Evolutionary conservation across 2,113 vertebrate genomes (phyloP), one percentile per base, ranked within the genome.

Genomic region (Anser cygnoides): DNA sequence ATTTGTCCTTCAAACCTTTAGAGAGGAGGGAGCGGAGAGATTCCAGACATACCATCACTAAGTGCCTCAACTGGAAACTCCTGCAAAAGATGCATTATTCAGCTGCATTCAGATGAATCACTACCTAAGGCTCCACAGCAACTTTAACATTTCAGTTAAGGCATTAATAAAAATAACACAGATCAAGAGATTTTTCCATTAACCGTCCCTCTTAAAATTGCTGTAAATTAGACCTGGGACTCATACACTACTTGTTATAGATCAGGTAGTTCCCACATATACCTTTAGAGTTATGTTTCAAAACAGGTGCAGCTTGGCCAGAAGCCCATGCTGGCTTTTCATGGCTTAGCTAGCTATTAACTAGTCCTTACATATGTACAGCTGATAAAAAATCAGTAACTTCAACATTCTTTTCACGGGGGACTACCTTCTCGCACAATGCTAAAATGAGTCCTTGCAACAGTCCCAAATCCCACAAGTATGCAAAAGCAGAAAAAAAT

Each of bases 21-120:
- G 58, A 87, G 39, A 93, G 58, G 58, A 91, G 70, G 75, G 88
- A 87, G 87, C 2, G 3, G 84, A 54, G 54, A 83, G 85, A 96
- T 92, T 94, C 96, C 95, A 95, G 54, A 54, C 90, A 94, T 95
- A 66, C 82, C 82, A 80, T 50, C 59, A 73, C 8, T 0, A 0
- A 95, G 79, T 70, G 44, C 63, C 76, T 93, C 65, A 50, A 33
- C 80, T 89, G 76, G 86, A 89, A 96, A 90, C 31, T 93, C 86
- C 79, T 63, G 91, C 55, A 89, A 89, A 86, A 86, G 76, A 55
- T 83, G 58, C 19, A 58, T 79, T 93, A 85, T 93, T 91, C 90
- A 85, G 66, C 67, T 76, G 54, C 57, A 21, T 85, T 87, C 31
- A 71, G 67, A 80, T 63, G 28, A 93, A 84, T 86, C 72, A 41